Conservation (phyloP, 2,888 invertebrate genomes). For the Ophion slaviceki region DNA sequence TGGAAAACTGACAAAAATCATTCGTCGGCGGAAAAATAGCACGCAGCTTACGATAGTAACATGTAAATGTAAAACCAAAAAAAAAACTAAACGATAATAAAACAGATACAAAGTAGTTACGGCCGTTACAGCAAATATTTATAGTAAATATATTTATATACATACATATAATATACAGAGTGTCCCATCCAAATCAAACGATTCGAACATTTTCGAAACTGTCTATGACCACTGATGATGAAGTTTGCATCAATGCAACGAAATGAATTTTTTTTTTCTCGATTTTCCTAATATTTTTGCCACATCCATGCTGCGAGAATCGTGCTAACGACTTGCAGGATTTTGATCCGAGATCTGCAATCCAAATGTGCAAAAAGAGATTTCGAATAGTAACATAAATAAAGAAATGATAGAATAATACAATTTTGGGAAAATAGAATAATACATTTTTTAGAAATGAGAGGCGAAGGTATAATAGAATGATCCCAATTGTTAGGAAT, state of each 20-base stretch:
- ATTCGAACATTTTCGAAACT: background rate
- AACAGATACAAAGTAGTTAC: slow-evolving; percentile 59
- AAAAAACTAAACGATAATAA: slow-evolving; percentile 35
- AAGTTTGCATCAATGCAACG: too few relatives aligned
- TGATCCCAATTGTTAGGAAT: too few relatives aligned
- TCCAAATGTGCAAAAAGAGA: too few relatives aligned
- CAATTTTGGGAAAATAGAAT: background rate
- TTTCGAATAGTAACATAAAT: background rate
- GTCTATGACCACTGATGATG: too few relatives aligned
- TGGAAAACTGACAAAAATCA: slow-evolving; percentile 31
- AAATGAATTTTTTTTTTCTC: too few relatives aligned
- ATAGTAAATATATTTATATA: slow-evolving; percentile 15
- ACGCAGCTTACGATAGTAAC: slow-evolving; percentile 33
- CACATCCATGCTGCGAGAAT: too few relatives aligned
- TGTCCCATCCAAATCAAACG: background rate
- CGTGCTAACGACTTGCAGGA: too few relatives aligned
- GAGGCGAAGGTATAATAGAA: too few relatives aligned
- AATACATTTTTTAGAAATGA: background rate
- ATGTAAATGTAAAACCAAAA: slow-evolving; percentile 34
- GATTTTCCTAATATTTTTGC: too few relatives aligned
- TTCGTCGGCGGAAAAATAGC: slow-evolving; percentile 48
- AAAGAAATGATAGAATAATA: background rate
- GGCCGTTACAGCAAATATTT: slow-evolving; percentile 50
- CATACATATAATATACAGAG: background rate
- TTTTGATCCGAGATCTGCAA: too few relatives aligned